Evolutionary conservation across 2,888 invertebrate genomes (phyloP).

Genomic region (Lithophane socia): DNA sequence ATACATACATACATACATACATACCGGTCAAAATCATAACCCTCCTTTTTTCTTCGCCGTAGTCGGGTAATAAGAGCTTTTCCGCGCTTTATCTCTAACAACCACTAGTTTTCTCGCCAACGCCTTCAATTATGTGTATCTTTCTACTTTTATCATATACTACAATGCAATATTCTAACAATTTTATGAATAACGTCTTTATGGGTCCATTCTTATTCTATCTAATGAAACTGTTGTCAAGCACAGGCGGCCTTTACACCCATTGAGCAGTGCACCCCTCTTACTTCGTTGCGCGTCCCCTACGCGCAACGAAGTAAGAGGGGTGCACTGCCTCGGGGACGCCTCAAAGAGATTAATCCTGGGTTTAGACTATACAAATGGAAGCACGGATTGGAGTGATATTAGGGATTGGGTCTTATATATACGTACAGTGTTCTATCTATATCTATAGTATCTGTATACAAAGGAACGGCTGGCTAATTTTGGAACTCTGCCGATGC

Average conservation of each 20-base stretch:
- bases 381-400: conserved; percentile 29
- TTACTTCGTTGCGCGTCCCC: too few species aligned
- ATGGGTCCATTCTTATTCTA: conserved; percentile 13
- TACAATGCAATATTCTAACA: conserved; percentile 9
- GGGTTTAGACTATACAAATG: conserved; percentile 29
- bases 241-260: conserved; percentile 27
- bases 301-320: conserved; percentile 52
- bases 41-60: too few species aligned
- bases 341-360: conserved; percentile 61
- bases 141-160: not conserved
- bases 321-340: conserved; percentile 43
- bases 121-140: not conserved
- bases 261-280: too few species aligned
- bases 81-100: conserved; percentile 5
- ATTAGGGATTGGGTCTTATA: conserved; percentile 26
- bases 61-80: not conserved
- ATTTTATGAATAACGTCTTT: not conserved
- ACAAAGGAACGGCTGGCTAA: conserved; percentile 42
- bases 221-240: conserved; percentile 34
- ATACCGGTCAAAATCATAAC: too few species aligned
- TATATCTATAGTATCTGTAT: conserved; percentile 31
- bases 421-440: conserved; percentile 18
- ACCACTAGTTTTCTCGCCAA: conserved; percentile 3
- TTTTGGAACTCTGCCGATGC: conserved; percentile 46
- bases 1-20: too few species aligned